These are phyloP conservation scores for Caenorhabditis angaria DNA, from an alignment of 2,888 invertebrate species.

Conservation along the genomic window DNA sequence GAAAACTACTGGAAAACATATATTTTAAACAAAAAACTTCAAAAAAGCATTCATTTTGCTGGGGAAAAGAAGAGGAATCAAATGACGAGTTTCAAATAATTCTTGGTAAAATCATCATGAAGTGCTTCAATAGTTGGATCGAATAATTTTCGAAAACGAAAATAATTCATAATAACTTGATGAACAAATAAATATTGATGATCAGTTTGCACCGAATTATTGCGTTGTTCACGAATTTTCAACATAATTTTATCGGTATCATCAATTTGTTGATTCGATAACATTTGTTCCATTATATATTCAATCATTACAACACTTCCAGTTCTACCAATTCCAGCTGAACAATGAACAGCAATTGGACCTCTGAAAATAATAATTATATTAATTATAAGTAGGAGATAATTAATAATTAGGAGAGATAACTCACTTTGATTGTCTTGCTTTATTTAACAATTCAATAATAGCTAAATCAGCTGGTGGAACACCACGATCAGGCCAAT, in stretches of 20 bases:
- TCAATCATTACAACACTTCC: no score
- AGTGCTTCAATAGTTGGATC: slow-evolving; percentile 11
- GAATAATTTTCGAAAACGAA: slow-evolving; percentile 17
- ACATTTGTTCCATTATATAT: slow-evolving; percentile 45
- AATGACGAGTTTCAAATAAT: slow-evolving; percentile 26
- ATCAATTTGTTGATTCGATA: slow-evolving; percentile 32
- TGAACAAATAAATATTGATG: slow-evolving; percentile 55
- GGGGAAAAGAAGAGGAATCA: no score
- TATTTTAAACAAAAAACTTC: no score
- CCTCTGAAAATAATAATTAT: no score
- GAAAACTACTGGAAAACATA: no score
- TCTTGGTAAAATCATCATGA: slow-evolving; percentile 29
- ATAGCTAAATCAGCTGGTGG: no score
- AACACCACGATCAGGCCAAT: slow-evolving; percentile 56
- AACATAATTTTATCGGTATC: slow-evolving; percentile 39
- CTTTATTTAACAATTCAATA: slow-evolving; percentile 33
- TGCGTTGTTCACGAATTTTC: slow-evolving; percentile 46
- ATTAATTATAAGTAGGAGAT: no score
- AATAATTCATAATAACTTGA: slow-evolving; percentile 46
- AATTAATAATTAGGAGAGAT: no score
- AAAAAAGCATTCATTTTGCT: no score
- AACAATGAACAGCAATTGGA: slow-evolving; percentile 54
- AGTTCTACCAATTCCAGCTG: slow-evolving; percentile 56
- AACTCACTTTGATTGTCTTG: slow-evolving; percentile 17
- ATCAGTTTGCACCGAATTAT: slow-evolving; percentile 53